phyloP scores from a whole-genome alignment of 2,888 invertebrate genomes.

The Gastracanthus pulcherrimus region DNA sequence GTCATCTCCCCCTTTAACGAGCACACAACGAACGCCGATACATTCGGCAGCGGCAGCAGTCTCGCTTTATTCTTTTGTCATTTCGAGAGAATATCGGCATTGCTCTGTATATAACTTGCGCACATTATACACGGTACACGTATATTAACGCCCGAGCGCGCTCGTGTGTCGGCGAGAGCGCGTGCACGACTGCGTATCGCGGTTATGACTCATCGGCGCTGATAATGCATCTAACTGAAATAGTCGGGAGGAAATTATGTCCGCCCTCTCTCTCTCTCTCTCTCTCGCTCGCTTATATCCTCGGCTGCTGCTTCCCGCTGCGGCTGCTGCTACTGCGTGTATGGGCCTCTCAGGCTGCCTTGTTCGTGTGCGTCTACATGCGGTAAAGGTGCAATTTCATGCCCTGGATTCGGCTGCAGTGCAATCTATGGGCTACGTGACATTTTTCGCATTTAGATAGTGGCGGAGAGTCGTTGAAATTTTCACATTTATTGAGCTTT shows the following conservation, averaged over 20 bases:
- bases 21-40: neutral
- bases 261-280: no score
- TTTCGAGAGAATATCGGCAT: neutral
- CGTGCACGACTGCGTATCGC: neutral
- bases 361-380: neutral
- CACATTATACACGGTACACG: neutral
- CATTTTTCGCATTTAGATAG: neutral
- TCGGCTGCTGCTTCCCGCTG: neutral
- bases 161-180: neutral
- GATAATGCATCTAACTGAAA: slow-evolving; percentile 49
- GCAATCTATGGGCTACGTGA: neutral
- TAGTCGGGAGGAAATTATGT: slow-evolving; percentile 47
- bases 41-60: neutral
- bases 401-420: neutral
- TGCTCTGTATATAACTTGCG: neutral
- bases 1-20: neutral
- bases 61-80: neutral
- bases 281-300: no score
- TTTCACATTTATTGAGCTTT: no score
- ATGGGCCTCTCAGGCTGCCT: neutral
- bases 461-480: neutral
- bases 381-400: slow-evolving; percentile 28
- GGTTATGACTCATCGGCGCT: slow-evolving; percentile 47
- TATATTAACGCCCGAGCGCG: neutral
- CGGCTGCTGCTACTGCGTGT: neutral